Evolutionary conservation across 1,140 invertebrate genomes (phyloP).

Genomic region (Steinernema khuongi): DNA sequence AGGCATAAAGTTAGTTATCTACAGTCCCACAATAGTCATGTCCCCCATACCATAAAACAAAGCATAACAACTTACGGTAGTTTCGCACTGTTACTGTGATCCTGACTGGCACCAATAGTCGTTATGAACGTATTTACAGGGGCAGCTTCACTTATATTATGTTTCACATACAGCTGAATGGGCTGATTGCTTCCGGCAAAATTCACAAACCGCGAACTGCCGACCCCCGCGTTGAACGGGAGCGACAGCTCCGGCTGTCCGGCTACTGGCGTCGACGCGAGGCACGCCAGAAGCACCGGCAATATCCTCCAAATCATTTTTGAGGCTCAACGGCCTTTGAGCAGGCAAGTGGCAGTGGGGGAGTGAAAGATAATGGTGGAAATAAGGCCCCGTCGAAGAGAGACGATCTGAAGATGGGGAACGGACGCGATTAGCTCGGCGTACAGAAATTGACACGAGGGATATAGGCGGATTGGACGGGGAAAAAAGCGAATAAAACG

Average conservation of each 20-base stretch:
- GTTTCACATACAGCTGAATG: not conserved
- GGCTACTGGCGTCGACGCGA: not conserved
- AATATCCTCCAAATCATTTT: not conserved
- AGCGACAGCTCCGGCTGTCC: not conserved
- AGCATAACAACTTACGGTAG: slow-evolving; percentile 8
- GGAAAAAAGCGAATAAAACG: not conserved
- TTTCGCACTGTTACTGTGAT: not conserved
- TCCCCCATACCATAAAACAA: no score
- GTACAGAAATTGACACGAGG: no score
- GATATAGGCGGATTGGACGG: not conserved
- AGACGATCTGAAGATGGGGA: no score
- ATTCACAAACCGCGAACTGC: not conserved
- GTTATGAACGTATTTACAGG: not conserved
- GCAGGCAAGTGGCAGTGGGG: not conserved
- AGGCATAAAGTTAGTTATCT: no score
- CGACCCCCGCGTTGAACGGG: not conserved
- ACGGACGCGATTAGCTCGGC: no score
- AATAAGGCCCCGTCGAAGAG: no score
- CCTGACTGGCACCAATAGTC: not conserved
- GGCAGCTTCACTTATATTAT: not conserved
- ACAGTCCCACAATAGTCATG: no score
- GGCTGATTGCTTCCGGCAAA: not conserved
- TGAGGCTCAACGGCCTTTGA: not conserved
- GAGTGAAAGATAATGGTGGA: not conserved
- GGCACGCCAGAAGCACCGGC: not conserved